phyloP scores from a whole-genome alignment of 2,113 vertebrate species.

The Nestor notabilis region DNA sequence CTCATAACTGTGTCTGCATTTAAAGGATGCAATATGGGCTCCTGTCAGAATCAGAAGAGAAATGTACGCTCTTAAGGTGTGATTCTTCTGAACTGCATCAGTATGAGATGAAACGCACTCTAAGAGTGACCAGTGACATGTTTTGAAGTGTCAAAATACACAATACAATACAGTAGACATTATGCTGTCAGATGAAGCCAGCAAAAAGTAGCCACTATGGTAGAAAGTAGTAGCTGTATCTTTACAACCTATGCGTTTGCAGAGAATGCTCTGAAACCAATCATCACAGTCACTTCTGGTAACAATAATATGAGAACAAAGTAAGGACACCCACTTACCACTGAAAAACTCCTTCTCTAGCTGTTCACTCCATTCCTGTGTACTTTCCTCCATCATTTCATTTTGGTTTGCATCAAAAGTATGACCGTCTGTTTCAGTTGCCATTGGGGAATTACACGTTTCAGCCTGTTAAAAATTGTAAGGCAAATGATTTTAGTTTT shows the following conservation, averaged over 20 bases:
- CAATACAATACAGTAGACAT: neutral
- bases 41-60: neutral
- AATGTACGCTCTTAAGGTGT: neutral
- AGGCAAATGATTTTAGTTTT: neutral
- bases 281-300: neutral
- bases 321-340: slow-evolving; percentile 60
- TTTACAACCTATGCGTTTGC: neutral
- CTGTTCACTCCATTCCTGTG: slow-evolving; percentile 61
- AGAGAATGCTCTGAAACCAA: neutral
- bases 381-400: slow-evolving; percentile 53
- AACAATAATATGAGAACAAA: neutral
- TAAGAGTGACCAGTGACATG: neutral
- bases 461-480: slow-evolving; percentile 63
- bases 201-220: neutral
- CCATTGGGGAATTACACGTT: slow-evolving; percentile 5
- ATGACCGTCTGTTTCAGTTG: slow-evolving; percentile 9
- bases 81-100: neutral
- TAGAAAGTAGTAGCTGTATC: neutral
- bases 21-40: neutral
- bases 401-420: slow-evolving; percentile 43
- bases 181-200: neutral
- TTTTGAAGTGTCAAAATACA: neutral
- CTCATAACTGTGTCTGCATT: neutral
- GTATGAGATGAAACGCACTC: neutral
- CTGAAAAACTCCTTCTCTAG: slow-evolving; percentile 77